Evolutionary conservation across 2,888 invertebrate genomes (phyloP).

Genomic region (Cataglyphis livida): DNA sequence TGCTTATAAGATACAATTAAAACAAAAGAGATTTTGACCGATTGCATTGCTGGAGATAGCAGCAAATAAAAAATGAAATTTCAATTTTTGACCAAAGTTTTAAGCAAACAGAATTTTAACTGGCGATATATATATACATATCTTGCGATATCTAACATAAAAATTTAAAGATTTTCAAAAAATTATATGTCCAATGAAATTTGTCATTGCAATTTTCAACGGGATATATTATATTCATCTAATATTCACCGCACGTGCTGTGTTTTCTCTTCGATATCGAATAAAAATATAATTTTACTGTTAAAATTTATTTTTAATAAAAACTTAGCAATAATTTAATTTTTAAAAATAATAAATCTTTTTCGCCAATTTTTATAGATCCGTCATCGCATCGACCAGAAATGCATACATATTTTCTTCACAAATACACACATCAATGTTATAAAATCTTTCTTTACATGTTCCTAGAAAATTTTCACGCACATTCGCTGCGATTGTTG

Average conservation of each 20-base stretch:
- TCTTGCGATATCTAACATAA: neutral
- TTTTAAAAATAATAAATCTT: neutral
- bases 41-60: neutral
- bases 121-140: neutral
- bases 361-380: neutral
- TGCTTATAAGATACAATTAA: neutral
- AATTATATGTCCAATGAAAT: neutral
- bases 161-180: neutral
- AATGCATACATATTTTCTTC: neutral
- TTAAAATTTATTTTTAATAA: constrained; percentile 15
- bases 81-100: neutral
- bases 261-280: neutral
- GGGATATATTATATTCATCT: neutral
- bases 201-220: neutral
- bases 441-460: neutral
- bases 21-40: neutral
- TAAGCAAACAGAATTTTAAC: neutral
- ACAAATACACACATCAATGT: neutral
- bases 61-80: neutral
- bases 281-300: neutral
- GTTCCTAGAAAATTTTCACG: neutral
- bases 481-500: neutral
- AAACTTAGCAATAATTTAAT: constrained; percentile 21
- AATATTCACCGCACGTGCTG: neutral
- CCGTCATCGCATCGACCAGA: neutral